phyloP scores from a whole-genome alignment of 2,888 invertebrate species.

The Chloroclystis v-ata region DNA sequence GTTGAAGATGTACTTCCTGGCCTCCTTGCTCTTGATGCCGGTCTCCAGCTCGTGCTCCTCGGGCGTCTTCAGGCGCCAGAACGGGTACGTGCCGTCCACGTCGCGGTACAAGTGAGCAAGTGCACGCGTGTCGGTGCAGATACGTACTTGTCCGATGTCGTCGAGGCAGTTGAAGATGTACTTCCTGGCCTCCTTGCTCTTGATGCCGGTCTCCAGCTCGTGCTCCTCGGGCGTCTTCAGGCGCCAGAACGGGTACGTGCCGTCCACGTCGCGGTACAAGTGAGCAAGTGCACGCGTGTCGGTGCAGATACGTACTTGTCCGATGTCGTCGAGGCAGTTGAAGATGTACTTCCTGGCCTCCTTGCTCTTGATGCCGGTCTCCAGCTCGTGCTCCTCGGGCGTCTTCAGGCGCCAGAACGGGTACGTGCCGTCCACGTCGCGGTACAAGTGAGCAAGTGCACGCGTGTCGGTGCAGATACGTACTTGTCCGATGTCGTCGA shows the following conservation, averaged over 20 bases:
- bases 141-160: slow-evolving; percentile 91
- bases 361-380: slow-evolving; percentile 92
- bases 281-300: not conserved
- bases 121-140: not conserved
- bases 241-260: too few relatives aligned
- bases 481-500: slow-evolving; percentile 97
- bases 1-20: slow-evolving; percentile 99
- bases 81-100: too few relatives aligned
- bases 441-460: too few relatives aligned
- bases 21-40: slow-evolving; percentile 94
- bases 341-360: slow-evolving; percentile 99
- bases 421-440: slow-evolving; percentile 93
- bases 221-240: too few relatives aligned
- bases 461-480: too few relatives aligned
- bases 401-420: slow-evolving; percentile 94
- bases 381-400: slow-evolving; percentile 90
- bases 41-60: not conserved
- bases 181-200: slow-evolving; percentile 96
- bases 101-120: too few relatives aligned
- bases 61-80: too few relatives aligned
- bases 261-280: not conserved
- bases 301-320: slow-evolving; percentile 74
- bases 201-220: not conserved
- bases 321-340: slow-evolving; percentile 99
- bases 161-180: slow-evolving; percentile 99